Conservation (phyloP, 2,888 invertebrate species). For the Dermolepida albohirtum region DNA sequence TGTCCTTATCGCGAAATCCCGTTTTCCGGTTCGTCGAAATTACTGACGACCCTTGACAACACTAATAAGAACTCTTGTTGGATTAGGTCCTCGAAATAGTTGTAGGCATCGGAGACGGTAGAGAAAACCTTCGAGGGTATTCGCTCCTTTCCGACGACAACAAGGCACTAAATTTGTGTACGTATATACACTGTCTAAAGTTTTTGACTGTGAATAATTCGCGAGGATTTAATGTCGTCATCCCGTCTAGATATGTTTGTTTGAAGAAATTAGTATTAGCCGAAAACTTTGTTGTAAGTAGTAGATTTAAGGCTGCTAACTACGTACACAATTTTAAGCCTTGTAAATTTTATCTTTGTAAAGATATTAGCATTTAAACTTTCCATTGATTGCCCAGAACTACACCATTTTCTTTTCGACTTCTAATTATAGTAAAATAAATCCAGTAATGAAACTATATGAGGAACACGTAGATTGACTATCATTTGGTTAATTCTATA, state of each 20-base stretch:
- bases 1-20: slow-evolving; percentile 34
- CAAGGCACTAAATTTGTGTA: slow-evolving; percentile 28
- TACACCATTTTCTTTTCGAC: too few species aligned
- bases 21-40: slow-evolving; percentile 36
- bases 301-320: background rate
- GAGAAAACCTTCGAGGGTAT: slow-evolving; percentile 25
- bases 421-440: too few species aligned
- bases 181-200: slow-evolving; percentile 33
- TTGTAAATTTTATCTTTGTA: slow-evolving; percentile 20
- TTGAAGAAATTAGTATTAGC: slow-evolving; percentile 10
- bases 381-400: too few species aligned
- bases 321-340: background rate
- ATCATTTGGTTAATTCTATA: too few species aligned
- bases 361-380: slow-evolving; percentile 1
- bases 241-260: slow-evolving; percentile 36
- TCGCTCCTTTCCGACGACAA: slow-evolving; percentile 21
- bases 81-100: slow-evolving; percentile 37
- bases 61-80: slow-evolving; percentile 39
- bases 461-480: too few species aligned
- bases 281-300: slow-evolving; percentile 16
- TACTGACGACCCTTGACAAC: slow-evolving; percentile 36
- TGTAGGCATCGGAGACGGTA: slow-evolving; percentile 21
- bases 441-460: too few species aligned
- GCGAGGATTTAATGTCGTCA: slow-evolving; percentile 36
- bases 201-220: slow-evolving; percentile 38